Evolutionary conservation across 2,797 vertebrate genomes (phyloP).

Genomic region (Hybognathus amarus): DNA sequence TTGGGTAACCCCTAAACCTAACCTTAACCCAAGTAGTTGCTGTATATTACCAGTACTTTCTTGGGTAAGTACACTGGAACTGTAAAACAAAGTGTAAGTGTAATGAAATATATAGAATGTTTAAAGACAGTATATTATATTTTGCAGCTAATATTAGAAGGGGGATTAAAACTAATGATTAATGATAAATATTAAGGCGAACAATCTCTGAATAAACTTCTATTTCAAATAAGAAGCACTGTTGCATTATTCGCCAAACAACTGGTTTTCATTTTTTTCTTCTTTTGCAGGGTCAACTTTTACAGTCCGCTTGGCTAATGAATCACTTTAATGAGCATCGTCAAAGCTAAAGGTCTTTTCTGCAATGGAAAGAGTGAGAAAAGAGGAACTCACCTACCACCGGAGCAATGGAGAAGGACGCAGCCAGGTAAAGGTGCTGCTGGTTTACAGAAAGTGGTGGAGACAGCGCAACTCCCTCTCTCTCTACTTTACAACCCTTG

Average conservation of each 20-base stretch:
- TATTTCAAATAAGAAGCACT: background rate
- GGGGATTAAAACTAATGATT: background rate
- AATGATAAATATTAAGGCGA: background rate
- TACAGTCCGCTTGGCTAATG: constrained; percentile 3
- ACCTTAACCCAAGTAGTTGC: background rate
- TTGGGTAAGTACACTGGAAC: background rate
- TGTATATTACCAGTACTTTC: background rate
- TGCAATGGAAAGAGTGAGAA: background rate
- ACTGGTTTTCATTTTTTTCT: background rate
- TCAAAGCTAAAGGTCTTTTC: constrained; percentile 26
- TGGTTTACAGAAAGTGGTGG: constrained; percentile 46
- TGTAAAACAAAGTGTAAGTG: background rate
- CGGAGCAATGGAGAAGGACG: constrained; percentile 41
- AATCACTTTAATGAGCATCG: constrained; percentile 8
- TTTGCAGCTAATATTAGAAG: background rate
- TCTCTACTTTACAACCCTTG: constrained; percentile 63
- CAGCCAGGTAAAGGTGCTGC: constrained; percentile 42
- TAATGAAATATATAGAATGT: background rate
- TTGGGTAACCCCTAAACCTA: background rate
- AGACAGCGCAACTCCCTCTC: constrained; percentile 46
- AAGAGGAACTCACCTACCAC: constrained; percentile 58
- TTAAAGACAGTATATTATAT: background rate
- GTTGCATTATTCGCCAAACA: background rate
- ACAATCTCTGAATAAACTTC: no score
- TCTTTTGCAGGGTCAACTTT: constrained; percentile 1